Percentiles rank a stretch among this genome's conserved stretches.
These are phyloP conservation scores for Cryptotermes secundus DNA, from an alignment of 1,140 invertebrate genomes.

Conservation along the genomic window DNA sequence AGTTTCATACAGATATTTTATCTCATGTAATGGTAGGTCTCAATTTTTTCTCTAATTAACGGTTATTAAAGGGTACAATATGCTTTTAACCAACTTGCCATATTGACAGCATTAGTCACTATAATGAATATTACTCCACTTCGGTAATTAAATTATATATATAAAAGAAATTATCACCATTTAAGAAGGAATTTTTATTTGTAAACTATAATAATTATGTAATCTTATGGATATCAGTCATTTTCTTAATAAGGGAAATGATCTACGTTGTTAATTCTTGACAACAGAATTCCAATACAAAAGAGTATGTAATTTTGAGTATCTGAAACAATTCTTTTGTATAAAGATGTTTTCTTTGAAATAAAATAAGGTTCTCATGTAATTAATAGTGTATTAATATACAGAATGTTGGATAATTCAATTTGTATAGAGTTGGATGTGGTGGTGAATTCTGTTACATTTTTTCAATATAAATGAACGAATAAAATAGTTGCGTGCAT, in stretches of 20 bases:
- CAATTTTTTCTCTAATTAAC: neutral
- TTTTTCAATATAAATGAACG: neutral
- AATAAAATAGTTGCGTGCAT: neutral
- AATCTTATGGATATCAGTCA: neutral
- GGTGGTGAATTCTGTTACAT: slow-evolving; percentile 5
- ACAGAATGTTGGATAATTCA: neutral
- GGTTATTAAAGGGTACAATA: neutral
- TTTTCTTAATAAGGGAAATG: neutral
- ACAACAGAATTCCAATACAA: neutral
- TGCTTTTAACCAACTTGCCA: neutral
- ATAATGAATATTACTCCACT: neutral
- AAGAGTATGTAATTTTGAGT: neutral
- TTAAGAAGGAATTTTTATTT: neutral
- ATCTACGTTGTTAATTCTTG: neutral
- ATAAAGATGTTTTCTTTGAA: slow-evolving; percentile 3
- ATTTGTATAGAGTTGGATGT: neutral
- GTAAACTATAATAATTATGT: neutral
- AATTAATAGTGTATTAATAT: neutral
- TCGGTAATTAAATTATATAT: neutral
- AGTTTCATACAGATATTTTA: neutral
- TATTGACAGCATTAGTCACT: neutral
- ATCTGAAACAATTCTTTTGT: neutral
- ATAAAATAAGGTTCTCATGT: neutral
- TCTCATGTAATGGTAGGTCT: neutral
- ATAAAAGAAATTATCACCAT: neutral